Conservation (phyloP, 2,888 invertebrate genomes). For the Sesia bembeciformis region DNA sequence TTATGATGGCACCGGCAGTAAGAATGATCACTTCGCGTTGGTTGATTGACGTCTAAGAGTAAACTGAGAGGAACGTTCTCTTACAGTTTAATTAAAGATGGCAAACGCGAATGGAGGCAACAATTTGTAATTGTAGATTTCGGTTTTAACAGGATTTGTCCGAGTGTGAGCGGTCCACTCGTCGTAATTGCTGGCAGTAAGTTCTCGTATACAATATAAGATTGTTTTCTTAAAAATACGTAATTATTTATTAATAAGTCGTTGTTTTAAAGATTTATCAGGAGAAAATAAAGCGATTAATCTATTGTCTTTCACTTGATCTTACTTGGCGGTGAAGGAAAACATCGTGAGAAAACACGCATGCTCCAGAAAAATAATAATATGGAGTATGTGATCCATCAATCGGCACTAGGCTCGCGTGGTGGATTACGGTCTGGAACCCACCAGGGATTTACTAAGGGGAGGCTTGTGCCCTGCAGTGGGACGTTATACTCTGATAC, state of each 20-base stretch:
- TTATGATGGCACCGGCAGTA: background rate
- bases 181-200: background rate
- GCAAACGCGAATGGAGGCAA: constrained; percentile 40
- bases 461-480: too few species aligned
- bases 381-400: too few species aligned
- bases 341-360: too few species aligned
- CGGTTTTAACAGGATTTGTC: constrained; percentile 69
- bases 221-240: background rate
- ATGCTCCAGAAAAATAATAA: too few species aligned
- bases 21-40: background rate
- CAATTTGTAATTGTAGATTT: constrained; percentile 46
- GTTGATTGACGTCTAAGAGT: constrained; percentile 26
- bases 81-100: constrained; percentile 54
- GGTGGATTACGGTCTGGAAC: too few species aligned
- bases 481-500: too few species aligned
- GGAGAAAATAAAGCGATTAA: too few species aligned
- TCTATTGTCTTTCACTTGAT: too few species aligned
- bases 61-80: constrained; percentile 39
- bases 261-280: too few species aligned
- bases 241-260: background rate
- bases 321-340: too few species aligned
- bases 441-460: too few species aligned
- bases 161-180: constrained; percentile 29
- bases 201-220: background rate
- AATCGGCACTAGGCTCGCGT: too few species aligned